Percentiles rank a stretch among this genome's conserved stretches.
These are phyloP conservation scores for Venusia cambrica DNA, from an alignment of 2,888 invertebrate genomes.

Conservation along the genomic window DNA sequence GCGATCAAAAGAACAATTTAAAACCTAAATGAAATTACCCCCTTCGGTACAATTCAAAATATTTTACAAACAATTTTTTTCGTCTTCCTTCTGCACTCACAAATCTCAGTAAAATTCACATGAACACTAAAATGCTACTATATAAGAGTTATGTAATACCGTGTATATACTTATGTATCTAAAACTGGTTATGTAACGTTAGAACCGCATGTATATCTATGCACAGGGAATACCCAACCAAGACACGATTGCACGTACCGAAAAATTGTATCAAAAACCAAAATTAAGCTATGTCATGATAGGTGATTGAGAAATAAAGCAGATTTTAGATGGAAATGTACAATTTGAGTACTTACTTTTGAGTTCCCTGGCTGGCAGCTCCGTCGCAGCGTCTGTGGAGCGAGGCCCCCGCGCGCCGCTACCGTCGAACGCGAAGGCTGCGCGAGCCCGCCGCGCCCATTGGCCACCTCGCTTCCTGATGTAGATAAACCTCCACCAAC, in stretches of 20 bases:
- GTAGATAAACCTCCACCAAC: constrained; percentile 63
- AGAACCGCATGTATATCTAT: constrained; percentile 12
- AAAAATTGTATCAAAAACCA: too few relatives aligned
- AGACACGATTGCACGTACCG: too few relatives aligned
- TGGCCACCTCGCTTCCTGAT: constrained; percentile 59
- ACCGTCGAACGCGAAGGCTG: constrained; percentile 65
- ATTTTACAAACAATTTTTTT: too few relatives aligned
- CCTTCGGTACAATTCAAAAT: too few relatives aligned
- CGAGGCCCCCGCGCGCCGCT: constrained; percentile 67
- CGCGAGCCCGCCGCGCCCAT: constrained; percentile 64
- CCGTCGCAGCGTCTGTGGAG: constrained; percentile 70
- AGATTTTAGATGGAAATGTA: constrained; percentile 9
- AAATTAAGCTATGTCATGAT: too few relatives aligned
- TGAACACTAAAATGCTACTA: background rate
- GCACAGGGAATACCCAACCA: background rate
- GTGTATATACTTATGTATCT: constrained; percentile 17
- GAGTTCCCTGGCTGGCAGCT: constrained; percentile 68
- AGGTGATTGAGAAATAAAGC: constrained; percentile 14
- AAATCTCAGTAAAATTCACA: background rate
- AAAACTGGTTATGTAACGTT: constrained; percentile 27
- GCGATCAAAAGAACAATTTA: constrained; percentile 16
- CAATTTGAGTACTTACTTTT: constrained; percentile 57
- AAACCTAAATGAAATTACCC: too few relatives aligned
- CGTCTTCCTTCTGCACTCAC: too few relatives aligned
- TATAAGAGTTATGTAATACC: constrained; percentile 6